These are phyloP conservation scores for Metacarcinus magister DNA, from an alignment of 2,888 invertebrate genomes.

Conservation along the genomic window DNA sequence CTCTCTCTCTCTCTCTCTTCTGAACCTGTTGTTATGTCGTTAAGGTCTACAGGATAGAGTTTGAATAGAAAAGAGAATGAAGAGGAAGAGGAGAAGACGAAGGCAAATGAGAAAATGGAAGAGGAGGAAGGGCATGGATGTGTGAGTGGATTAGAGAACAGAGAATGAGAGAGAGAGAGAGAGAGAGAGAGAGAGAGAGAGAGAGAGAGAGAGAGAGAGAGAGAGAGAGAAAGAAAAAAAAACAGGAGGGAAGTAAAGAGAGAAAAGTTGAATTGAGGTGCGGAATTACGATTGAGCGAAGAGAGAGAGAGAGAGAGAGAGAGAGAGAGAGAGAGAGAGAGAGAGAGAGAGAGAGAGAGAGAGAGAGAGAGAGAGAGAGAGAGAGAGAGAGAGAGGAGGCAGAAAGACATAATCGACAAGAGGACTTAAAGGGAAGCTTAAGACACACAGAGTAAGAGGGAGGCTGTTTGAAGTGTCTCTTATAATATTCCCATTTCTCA, in stretches of 20 bases:
- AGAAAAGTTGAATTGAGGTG: too few relatives aligned
- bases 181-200: too few relatives aligned
- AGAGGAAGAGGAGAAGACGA: neutral
- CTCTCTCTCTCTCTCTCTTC: neutral
- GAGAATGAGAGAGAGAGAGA: too few relatives aligned
- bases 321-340: neutral
- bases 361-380: neutral
- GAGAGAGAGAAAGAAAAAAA: too few relatives aligned
- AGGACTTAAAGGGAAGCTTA: neutral
- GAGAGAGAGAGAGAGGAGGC: neutral
- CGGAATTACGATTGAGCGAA: too few relatives aligned
- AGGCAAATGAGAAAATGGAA: neutral
- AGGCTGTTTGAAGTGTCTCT: constrained; percentile 30
- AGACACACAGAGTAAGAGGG: neutral
- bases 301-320: neutral
- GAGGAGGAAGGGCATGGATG: too few relatives aligned
- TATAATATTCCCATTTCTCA: constrained; percentile 45
- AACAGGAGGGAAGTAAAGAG: neutral
- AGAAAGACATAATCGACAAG: neutral
- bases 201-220: too few relatives aligned
- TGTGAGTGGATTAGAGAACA: too few relatives aligned
- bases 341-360: neutral
- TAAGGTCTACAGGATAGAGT: neutral
- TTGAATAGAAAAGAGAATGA: neutral
- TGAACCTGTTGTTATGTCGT: too few relatives aligned